Conservation (phyloP, 2,797 vertebrate genomes). For the Monodelphis domestica region DNA sequence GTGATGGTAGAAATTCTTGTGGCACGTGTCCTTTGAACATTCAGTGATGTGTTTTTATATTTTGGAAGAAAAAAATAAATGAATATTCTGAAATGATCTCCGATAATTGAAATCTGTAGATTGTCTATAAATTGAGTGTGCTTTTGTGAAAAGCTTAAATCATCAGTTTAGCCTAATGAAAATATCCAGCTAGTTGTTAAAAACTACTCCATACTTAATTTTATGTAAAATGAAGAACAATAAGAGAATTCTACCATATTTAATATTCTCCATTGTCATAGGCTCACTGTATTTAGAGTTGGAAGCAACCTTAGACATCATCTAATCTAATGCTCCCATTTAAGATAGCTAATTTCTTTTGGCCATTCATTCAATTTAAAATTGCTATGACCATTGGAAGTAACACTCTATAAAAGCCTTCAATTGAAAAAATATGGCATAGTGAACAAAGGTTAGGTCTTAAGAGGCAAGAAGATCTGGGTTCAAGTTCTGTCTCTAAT, state of each 20-base stretch:
- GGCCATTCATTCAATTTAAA: background rate
- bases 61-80: background rate
- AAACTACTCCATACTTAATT: background rate
- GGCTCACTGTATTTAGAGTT: background rate
- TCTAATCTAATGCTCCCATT: accelerated
- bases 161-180: background rate
- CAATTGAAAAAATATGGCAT: background rate
- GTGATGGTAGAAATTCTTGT: background rate
- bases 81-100: background rate
- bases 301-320: background rate
- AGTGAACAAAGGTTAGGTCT: background rate
- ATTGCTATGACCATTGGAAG: background rate
- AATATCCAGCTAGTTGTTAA: background rate
- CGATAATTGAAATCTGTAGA: background rate
- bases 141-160: background rate
- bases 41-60: background rate
- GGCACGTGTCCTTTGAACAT: background rate
- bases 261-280: background rate
- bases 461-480: background rate
- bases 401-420: background rate
- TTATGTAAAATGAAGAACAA: background rate
- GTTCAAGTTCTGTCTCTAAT: background rate
- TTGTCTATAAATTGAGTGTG: too few species aligned
- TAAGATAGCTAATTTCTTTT: background rate
- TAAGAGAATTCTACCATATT: background rate